phyloP scores from a whole-genome alignment of 1,140 invertebrate species.

The Halesus radiatus region DNA sequence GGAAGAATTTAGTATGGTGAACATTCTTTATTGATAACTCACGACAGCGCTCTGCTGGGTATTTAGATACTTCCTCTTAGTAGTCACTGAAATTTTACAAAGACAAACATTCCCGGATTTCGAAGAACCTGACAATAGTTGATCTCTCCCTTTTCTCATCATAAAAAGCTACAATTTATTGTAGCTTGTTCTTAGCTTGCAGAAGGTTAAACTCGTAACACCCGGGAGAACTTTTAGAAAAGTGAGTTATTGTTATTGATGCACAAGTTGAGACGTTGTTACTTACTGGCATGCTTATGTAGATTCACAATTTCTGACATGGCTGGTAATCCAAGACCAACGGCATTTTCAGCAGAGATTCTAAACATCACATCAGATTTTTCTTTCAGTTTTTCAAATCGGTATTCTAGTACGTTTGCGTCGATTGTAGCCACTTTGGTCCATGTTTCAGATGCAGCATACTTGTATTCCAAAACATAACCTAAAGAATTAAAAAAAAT shows the following conservation, averaged over 20 bases:
- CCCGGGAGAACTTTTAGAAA: no score
- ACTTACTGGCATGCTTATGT: slow-evolving; percentile 95
- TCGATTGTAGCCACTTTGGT: slow-evolving; percentile 90
- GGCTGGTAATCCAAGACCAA: slow-evolving; percentile 86
- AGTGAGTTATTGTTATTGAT: neutral
- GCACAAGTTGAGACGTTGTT: neutral
- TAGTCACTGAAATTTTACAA: no score
- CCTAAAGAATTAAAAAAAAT: slow-evolving; percentile 66
- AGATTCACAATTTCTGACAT: slow-evolving; percentile 85
- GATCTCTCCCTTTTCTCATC: no score
- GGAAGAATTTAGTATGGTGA: no score
- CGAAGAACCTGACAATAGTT: no score
- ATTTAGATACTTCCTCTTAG: no score
- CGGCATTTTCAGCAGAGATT: slow-evolving; percentile 91
- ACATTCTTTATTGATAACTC: no score
- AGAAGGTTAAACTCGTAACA: no score
- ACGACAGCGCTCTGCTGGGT: no score
- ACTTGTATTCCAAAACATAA: slow-evolving; percentile 94
- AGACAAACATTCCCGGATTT: no score
- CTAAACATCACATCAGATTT: slow-evolving; percentile 91
- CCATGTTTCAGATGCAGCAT: slow-evolving; percentile 83
- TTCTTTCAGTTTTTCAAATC: slow-evolving; percentile 90
- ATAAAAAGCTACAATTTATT: no score
- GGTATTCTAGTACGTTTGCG: slow-evolving; percentile 81
- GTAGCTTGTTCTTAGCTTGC: no score